phyloP scores from a whole-genome alignment of 2,113 vertebrate genomes.

The Kobus ellipsiprymnus region DNA sequence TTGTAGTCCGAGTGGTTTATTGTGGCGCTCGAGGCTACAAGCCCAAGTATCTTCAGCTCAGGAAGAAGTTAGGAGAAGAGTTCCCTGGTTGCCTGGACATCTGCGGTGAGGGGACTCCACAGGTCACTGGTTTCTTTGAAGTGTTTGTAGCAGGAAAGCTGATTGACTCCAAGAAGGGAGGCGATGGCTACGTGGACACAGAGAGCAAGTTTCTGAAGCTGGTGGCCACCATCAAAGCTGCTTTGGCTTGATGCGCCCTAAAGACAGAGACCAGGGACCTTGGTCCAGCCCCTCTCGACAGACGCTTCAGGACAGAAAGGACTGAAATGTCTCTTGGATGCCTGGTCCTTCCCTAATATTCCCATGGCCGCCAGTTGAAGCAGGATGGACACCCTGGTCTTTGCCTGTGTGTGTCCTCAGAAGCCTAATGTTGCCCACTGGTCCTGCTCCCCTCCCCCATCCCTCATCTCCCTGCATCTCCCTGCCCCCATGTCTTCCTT shows the following conservation, averaged over 20 bases:
- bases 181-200: slow-evolving; percentile 72
- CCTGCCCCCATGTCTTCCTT: neutral
- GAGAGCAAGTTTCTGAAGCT: slow-evolving; percentile 69
- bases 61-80: slow-evolving; percentile 71
- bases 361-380: neutral
- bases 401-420: neutral
- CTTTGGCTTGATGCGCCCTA: slow-evolving; percentile 41
- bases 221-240: slow-evolving; percentile 61
- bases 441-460: rapidly evolving
- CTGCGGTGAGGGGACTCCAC: slow-evolving; percentile 65
- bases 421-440: neutral
- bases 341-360: slow-evolving; percentile 56
- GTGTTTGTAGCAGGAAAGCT: slow-evolving; percentile 70
- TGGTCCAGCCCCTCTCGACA: neutral
- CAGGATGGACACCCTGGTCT: neutral
- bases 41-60: slow-evolving; percentile 75
- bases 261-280: slow-evolving; percentile 45
- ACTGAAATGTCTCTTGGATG: slow-evolving; percentile 39
- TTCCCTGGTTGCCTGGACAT: slow-evolving; percentile 73
- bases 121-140: slow-evolving; percentile 77
- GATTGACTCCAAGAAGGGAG: slow-evolving; percentile 79
- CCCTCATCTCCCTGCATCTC: rapidly evolving
- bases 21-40: slow-evolving; percentile 68
- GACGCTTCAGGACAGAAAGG: slow-evolving; percentile 50
- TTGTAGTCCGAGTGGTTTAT: neutral